These are phyloP conservation scores for Carlito syrichta DNA, from an alignment of 2,113 vertebrate species.

Conservation along the genomic window DNA sequence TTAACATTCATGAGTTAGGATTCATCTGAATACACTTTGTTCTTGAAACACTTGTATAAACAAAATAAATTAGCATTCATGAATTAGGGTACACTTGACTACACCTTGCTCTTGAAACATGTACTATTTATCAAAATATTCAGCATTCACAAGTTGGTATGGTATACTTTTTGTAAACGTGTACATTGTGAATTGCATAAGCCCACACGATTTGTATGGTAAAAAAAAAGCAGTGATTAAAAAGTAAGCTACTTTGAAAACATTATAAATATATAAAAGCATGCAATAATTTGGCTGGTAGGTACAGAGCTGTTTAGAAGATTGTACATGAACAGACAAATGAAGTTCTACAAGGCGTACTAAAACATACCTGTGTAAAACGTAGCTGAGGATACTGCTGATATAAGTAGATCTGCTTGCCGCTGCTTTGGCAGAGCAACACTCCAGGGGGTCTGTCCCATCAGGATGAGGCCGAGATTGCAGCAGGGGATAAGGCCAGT, in stretches of 20 bases:
- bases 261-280: neutral
- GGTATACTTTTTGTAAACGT: neutral
- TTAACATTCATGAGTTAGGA: neutral
- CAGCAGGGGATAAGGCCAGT: no score
- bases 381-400: neutral
- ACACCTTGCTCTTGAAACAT: neutral
- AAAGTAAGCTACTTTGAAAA: neutral
- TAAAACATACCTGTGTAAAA: no score
- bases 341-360: neutral
- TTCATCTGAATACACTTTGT: no score
- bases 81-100: neutral
- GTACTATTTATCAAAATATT: neutral
- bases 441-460: no score
- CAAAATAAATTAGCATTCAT: neutral
- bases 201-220: neutral
- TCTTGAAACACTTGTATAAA: neutral
- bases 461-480: no score
- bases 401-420: no score
- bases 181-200: neutral
- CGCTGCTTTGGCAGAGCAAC: no score
- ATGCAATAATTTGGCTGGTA: neutral
- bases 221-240: neutral
- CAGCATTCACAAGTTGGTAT: neutral
- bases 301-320: neutral
- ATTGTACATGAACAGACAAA: no score